A percentile compares a stretch with the other conserved stretches of the same genome.
phyloP scores from a whole-genome alignment of 2,797 vertebrate genomes.

The Apodemus agrarius region DNA sequence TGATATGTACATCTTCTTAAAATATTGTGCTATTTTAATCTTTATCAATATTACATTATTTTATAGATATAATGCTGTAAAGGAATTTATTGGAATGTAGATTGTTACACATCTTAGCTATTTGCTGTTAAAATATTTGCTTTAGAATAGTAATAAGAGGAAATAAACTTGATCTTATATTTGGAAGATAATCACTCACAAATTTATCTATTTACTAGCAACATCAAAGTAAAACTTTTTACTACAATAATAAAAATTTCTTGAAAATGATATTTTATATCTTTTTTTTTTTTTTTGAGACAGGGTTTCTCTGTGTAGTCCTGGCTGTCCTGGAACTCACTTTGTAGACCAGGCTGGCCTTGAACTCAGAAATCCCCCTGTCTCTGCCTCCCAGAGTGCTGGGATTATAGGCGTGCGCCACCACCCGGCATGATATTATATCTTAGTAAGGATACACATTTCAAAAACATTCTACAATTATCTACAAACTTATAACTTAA shows the following conservation, averaged over 20 bases:
- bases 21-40: slow-evolving; percentile 31
- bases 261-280: slow-evolving; percentile 37
- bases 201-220: slow-evolving; percentile 10
- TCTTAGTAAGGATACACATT: not conserved
- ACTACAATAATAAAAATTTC: slow-evolving; percentile 5
- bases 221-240: not conserved
- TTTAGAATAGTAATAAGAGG: slow-evolving; percentile 41
- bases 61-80: not conserved
- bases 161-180: slow-evolving; percentile 32
- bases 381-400: too few species aligned
- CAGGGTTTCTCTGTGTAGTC: too few species aligned
- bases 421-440: not conserved
- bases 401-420: too few species aligned
- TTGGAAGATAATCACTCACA: slow-evolving; percentile 38
- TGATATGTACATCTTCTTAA: not conserved
- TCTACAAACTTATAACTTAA: not conserved
- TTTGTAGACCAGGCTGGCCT: too few species aligned
- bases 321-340: too few species aligned
- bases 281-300: too few species aligned
- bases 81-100: not conserved
- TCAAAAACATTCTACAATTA: slow-evolving; percentile 27
- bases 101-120: not conserved
- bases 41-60: not conserved
- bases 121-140: slow-evolving; percentile 39
- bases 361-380: too few species aligned